Conservation (phyloP, 2,888 invertebrate genomes). For the Odontothrips loti region DNA sequence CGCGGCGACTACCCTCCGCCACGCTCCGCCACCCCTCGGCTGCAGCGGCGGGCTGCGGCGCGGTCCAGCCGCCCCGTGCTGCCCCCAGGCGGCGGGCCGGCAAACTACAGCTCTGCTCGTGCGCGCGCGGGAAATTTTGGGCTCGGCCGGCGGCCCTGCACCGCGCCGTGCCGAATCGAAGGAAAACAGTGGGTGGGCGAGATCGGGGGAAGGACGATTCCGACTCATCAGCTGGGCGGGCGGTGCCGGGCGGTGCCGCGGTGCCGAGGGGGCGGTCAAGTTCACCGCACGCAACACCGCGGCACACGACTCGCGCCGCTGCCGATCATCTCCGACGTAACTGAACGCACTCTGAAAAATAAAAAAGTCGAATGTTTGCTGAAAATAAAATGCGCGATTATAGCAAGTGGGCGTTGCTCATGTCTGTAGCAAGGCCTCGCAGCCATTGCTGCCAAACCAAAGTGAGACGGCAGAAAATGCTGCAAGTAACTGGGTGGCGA, state of each 20-base stretch:
- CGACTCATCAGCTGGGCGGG: neutral
- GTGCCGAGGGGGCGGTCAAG: neutral
- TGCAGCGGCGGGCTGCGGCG: neutral
- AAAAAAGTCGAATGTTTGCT: no score
- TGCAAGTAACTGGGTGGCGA: no score
- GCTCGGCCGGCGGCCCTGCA: no score
- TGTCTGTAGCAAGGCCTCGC: no score
- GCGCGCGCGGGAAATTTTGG: neutral
- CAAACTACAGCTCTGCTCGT: neutral
- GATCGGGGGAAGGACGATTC: neutral
- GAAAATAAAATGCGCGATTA: no score
- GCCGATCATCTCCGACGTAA: no score
- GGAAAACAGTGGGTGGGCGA: neutral
- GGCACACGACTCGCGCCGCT: neutral
- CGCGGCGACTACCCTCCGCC: neutral
- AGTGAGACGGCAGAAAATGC: no score
- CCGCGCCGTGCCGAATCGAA: no score
- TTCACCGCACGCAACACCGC: neutral
- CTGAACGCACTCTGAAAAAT: no score
- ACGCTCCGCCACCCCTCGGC: neutral
- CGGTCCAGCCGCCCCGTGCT: conserved; percentile 1
- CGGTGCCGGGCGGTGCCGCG: neutral
- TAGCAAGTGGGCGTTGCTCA: no score
- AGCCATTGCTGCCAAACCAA: no score
- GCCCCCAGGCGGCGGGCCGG: neutral